Evolutionary conservation across 2,888 invertebrate genomes (phyloP).

Genomic region (Brachyptera putata): DNA sequence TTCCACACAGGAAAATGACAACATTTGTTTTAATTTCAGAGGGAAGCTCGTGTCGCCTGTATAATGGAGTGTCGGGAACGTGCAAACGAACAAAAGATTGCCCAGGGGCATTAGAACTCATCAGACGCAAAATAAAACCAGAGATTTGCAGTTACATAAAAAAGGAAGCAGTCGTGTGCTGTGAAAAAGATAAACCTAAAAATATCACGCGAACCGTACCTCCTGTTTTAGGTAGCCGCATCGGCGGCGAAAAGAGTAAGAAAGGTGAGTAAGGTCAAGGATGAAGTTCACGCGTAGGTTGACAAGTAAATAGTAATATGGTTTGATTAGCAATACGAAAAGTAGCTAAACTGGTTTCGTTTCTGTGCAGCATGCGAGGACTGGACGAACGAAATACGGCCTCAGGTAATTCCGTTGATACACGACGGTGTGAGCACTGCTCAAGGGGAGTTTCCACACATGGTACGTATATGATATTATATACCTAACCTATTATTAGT

Average conservation of each 20-base stretch:
- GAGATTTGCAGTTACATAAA: neutral
- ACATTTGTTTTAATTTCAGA: neutral
- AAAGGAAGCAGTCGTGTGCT: neutral
- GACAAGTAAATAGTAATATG: too few species aligned
- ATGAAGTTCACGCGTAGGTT: neutral
- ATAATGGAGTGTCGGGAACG: neutral
- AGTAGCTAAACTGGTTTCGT: neutral
- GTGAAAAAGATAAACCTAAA: neutral
- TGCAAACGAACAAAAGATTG: neutral
- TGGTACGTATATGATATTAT: too few species aligned
- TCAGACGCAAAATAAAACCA: neutral
- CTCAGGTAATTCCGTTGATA: slow-evolving; percentile 23
- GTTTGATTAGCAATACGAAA: too few species aligned
- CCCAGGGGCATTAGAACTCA: neutral
- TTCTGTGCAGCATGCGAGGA: slow-evolving; percentile 23
- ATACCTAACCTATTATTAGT: too few species aligned
- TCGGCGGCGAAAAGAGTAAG: neutral
- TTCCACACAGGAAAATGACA: neutral
- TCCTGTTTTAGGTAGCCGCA: neutral
- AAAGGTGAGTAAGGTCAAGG: neutral
- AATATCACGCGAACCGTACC: neutral
- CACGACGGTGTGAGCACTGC: slow-evolving; percentile 26
- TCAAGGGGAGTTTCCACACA: slow-evolving; percentile 32
- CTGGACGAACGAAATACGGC: neutral
- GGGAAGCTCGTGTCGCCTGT: neutral